Percentiles rank a stretch among this genome's conserved stretches.
Evolutionary conservation across 2,888 invertebrate species (phyloP).

Genomic region (Hipparchia sbordonii): DNA sequence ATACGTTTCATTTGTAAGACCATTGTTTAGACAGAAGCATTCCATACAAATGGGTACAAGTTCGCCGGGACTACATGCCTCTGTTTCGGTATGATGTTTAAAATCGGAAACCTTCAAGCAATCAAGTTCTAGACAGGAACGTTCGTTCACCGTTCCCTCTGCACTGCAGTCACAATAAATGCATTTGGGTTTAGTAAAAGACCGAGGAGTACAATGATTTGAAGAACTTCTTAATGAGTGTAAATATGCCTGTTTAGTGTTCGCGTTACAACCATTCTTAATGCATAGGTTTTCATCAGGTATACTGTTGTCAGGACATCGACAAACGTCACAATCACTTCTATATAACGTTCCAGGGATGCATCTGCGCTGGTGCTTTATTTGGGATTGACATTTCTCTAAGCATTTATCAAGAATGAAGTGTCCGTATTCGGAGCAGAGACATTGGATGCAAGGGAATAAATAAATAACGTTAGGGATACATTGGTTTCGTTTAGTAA

Average conservation of each 20-base stretch:
- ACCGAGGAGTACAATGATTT: constrained; percentile 54
- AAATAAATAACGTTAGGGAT: constrained; percentile 72
- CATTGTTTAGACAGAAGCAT: constrained; percentile 63
- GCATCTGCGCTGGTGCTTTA: constrained; percentile 47
- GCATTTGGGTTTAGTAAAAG: constrained; percentile 61
- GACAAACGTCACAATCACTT: constrained; percentile 63
- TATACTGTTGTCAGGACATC: constrained; percentile 59
- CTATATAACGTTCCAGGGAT: constrained; percentile 61
- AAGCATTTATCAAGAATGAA: constrained; percentile 62
- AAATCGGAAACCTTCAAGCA: constrained; percentile 54
- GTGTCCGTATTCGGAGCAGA: constrained; percentile 64
- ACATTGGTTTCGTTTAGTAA: constrained; percentile 54
- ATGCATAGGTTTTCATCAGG: constrained; percentile 56
- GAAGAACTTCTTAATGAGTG: constrained; percentile 45
- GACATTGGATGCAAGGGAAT: constrained; percentile 66
- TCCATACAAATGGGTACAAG: constrained; percentile 64
- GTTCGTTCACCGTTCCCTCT: constrained; percentile 57
- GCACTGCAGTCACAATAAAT: constrained; percentile 65
- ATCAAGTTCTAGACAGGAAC: constrained; percentile 59
- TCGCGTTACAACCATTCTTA: constrained; percentile 48
- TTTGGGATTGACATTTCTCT: constrained; percentile 55
- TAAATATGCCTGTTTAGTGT: constrained; percentile 42
- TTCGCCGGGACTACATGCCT: constrained; percentile 61
- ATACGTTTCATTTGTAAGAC: constrained; percentile 53
- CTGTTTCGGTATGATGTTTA: constrained; percentile 47